Evolutionary conservation across 2,113 vertebrate species (phyloP).

Genomic region (Capreolus pygargus): DNA sequence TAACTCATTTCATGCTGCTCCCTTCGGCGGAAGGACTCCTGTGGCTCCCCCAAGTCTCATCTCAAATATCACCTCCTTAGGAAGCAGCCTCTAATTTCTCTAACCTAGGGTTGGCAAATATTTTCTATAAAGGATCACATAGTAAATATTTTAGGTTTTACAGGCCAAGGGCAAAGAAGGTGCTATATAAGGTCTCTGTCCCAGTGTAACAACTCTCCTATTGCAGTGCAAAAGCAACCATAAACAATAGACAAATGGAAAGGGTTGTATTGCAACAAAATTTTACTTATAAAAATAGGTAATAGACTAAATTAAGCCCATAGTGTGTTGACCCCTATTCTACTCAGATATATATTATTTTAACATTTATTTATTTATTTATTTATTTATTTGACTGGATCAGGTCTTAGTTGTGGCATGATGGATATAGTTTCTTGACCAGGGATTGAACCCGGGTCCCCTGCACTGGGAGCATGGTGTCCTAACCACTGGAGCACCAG

Average conservation of each 20-base stretch:
- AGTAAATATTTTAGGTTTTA: not conserved
- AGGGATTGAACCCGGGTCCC: not conserved
- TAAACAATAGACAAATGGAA: not conserved
- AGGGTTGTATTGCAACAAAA: not conserved
- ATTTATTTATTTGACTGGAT: not conserved
- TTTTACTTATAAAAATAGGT: not conserved
- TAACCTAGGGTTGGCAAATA: not conserved
- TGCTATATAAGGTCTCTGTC: not conserved
- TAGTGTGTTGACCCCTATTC: not conserved
- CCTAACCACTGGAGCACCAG: not conserved
- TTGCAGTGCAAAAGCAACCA: not conserved
- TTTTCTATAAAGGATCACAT: not conserved
- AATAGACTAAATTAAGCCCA: not conserved
- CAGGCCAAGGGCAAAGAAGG: not conserved
- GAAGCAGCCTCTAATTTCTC: not conserved
- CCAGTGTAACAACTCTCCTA: not conserved
- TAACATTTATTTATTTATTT: not conserved
- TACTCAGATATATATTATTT: not conserved
- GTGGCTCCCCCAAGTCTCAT: not conserved
- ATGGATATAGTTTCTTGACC: not conserved
- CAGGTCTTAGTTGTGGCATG: not conserved
- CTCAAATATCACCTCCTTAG: not conserved
- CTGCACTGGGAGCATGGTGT: not conserved
- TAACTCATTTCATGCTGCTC: not conserved
- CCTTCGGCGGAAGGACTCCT: not conserved